These are phyloP conservation scores for Coptodon bakossiorum DNA, from an alignment of 2,113 vertebrate species.

Conservation along the genomic window DNA sequence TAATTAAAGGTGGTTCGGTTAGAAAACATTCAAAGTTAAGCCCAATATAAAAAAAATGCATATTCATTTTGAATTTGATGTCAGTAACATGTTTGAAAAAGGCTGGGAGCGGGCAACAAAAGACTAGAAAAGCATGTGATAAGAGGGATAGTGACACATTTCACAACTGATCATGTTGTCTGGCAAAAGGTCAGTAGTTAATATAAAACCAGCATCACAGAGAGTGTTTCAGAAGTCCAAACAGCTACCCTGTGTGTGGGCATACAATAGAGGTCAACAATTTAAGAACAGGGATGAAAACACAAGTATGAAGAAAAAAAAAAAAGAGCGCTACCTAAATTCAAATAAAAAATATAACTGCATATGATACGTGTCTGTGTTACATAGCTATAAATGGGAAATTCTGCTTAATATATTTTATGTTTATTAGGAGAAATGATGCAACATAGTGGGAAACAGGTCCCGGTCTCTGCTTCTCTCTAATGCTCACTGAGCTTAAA, in stretches of 20 bases:
- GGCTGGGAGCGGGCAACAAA: background rate
- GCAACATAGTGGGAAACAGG: background rate
- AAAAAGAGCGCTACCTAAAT: background rate
- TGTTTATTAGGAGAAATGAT: background rate
- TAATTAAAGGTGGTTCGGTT: background rate
- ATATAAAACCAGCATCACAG: background rate
- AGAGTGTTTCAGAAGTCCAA: background rate
- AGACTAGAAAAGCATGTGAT: background rate
- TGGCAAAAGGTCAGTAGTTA: background rate
- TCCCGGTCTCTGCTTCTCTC: rapidly evolving
- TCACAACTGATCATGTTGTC: background rate
- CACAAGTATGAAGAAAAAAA: background rate
- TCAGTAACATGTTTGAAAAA: background rate
- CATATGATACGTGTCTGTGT: background rate
- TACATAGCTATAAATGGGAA: background rate
- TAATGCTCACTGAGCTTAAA: background rate
- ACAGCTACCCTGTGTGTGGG: background rate
- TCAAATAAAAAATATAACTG: background rate
- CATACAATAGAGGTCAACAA: background rate
- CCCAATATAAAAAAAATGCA: rapidly evolving
- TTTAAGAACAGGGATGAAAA: background rate
- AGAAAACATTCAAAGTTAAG: background rate
- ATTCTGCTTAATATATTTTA: background rate
- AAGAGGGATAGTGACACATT: background rate
- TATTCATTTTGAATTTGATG: background rate